These are phyloP conservation scores for Plusia festucae DNA, from an alignment of 2,888 invertebrate species.

Conservation along the genomic window DNA sequence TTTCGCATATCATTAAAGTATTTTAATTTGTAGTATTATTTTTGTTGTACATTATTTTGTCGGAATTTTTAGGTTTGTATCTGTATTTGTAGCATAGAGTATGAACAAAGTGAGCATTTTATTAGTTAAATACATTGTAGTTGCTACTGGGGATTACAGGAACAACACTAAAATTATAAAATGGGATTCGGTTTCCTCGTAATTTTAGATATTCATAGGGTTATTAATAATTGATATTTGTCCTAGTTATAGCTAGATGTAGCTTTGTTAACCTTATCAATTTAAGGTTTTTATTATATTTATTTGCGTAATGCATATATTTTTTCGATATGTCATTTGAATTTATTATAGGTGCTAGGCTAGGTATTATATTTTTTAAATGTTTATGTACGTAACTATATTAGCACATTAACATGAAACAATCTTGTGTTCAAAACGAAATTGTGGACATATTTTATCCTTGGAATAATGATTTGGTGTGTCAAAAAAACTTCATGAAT, in stretches of 20 bases:
- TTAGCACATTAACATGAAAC: constrained; percentile 17
- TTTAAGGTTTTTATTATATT: constrained; percentile 10
- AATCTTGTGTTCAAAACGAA: neutral
- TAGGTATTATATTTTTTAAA: constrained; percentile 51
- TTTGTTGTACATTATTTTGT: constrained; percentile 54
- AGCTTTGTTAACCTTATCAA: constrained; percentile 31
- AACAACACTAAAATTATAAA: constrained; percentile 26
- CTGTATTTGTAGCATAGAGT: constrained; percentile 39
- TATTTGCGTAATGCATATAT: constrained; percentile 63
- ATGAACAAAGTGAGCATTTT: constrained; percentile 55
- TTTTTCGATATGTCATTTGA: constrained; percentile 47
- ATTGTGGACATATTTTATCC: neutral
- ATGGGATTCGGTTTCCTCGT: constrained; percentile 28
- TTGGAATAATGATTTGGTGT: neutral
- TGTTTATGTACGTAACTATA: constrained; percentile 34
- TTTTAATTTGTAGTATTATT: constrained; percentile 64
- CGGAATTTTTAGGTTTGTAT: constrained; percentile 48
- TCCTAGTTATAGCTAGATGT: constrained; percentile 34
- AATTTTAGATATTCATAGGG: constrained; percentile 28
- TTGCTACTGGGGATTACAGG: constrained; percentile 19
- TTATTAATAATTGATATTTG: constrained; percentile 42
- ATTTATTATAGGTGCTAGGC: constrained; percentile 47
- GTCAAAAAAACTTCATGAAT: neutral
- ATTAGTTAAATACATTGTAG: constrained; percentile 29
- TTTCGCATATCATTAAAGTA: constrained; percentile 71